These are phyloP conservation scores for Oryzias dopingdopingensis DNA, from an alignment of 2,797 vertebrate species.

Conservation along the genomic window DNA sequence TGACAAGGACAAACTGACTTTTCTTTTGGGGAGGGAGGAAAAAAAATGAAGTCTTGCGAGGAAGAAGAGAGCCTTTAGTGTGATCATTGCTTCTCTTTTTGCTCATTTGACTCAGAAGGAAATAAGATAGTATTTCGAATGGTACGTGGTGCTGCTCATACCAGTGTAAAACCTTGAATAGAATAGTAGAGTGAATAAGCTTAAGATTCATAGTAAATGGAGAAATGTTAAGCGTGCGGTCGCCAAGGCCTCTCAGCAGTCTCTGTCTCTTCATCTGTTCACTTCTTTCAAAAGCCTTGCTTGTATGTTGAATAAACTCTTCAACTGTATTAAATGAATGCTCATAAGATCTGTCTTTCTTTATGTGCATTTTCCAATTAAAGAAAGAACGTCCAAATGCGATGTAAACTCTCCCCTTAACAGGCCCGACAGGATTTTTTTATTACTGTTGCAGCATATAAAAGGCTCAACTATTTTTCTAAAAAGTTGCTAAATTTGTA, in stretches of 20 bases:
- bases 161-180: conserved; percentile 38
- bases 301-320: conserved; percentile 33
- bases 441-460: no score
- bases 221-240: conserved; percentile 34
- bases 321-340: conserved; percentile 23
- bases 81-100: conserved; percentile 54
- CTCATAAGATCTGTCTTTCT: conserved; percentile 14
- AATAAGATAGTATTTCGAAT: conserved; percentile 49
- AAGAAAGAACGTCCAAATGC: conserved; percentile 36
- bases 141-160: conserved; percentile 45
- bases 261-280: conserved; percentile 26
- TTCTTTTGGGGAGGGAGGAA: background rate
- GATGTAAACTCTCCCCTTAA: conserved; percentile 3
- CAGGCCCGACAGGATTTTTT: no score
- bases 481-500: no score
- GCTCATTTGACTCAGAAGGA: conserved; percentile 44
- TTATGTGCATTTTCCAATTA: conserved; percentile 15
- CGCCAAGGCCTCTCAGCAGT: conserved; percentile 32
- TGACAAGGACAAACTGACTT: conserved; percentile 45
- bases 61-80: conserved; percentile 45
- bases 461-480: no score
- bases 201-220: conserved; percentile 42
- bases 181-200: conserved; percentile 52
- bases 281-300: conserved; percentile 37
- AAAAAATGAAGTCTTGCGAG: conserved; percentile 3